These are phyloP conservation scores for Sepioteuthis lessoniana DNA, from an alignment of 2,888 invertebrate genomes.

Conservation along the genomic window DNA sequence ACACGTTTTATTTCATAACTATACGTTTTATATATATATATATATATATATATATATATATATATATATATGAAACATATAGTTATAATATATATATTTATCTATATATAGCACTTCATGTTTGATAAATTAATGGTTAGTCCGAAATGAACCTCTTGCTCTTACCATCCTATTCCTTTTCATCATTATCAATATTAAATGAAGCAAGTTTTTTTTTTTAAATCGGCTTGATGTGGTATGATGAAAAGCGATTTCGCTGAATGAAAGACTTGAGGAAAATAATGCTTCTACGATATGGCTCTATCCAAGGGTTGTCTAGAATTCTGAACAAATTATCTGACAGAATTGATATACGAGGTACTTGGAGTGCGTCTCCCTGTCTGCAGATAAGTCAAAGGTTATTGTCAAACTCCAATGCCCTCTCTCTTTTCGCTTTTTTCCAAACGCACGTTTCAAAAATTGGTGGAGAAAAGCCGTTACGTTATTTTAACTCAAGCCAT, in stretches of 20 bases:
- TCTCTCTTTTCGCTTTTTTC: not conserved
- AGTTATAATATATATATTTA: no score
- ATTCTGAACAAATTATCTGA: not conserved
- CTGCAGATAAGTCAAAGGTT: conserved; percentile 13
- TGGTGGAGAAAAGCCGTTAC: not conserved
- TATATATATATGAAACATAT: no score
- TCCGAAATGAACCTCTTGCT: no score
- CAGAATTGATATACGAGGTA: not conserved
- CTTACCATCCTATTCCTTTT: not conserved
- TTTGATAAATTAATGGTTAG: no score
- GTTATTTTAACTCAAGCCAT: not conserved
- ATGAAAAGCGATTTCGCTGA: not conserved
- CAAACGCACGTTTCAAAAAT: not conserved
- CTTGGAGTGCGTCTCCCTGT: not conserved
- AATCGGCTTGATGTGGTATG: not conserved
- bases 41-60: no score
- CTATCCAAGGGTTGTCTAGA: not conserved
- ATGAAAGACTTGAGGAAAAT: not conserved
- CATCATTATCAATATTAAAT: not conserved
- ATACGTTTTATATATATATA: no score
- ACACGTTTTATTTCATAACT: no score
- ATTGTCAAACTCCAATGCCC: not conserved
- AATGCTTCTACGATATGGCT: not conserved
- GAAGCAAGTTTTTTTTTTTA: not conserved
- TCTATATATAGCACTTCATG: no score